Percentiles rank a stretch among this genome's conserved stretches.
These are phyloP conservation scores for Drosophila neotestacea DNA, from an alignment of 2,888 invertebrate genomes.

Conservation along the genomic window DNA sequence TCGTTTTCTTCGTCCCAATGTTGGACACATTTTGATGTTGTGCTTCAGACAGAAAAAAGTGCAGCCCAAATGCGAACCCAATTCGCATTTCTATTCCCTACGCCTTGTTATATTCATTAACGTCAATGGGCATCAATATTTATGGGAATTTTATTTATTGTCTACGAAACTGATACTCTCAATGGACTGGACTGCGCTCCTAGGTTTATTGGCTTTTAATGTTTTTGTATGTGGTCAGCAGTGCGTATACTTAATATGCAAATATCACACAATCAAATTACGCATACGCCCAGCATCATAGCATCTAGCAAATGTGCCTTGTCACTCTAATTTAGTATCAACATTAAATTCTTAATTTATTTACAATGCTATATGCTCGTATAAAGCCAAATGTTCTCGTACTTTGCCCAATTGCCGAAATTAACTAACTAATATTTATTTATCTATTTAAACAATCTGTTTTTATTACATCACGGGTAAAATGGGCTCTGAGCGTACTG, in stretches of 20 bases:
- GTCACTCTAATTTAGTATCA: slow-evolving; percentile 13
- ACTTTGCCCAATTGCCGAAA: background rate
- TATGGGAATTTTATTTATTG: slow-evolving; percentile 52
- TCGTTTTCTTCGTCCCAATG: background rate
- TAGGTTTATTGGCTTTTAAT: slow-evolving; percentile 33
- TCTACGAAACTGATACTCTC: slow-evolving; percentile 20
- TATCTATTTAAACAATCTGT: slow-evolving; percentile 26
- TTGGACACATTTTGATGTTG: slow-evolving; percentile 3
- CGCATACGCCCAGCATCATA: slow-evolving; percentile 12
- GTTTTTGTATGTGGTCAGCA: slow-evolving; percentile 35
- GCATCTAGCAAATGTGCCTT: background rate
- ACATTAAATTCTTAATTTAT: slow-evolving; percentile 17
- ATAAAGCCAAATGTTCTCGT: background rate
- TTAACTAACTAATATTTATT: slow-evolving; percentile 23
- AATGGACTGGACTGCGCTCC: slow-evolving; percentile 4
- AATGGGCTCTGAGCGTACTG: slow-evolving; percentile 44
- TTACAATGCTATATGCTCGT: background rate
- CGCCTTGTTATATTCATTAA: slow-evolving; percentile 44
- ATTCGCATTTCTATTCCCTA: background rate
- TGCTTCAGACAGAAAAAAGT: slow-evolving; percentile 10
- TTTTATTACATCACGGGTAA: slow-evolving; percentile 35
- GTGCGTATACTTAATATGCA: slow-evolving; percentile 52
- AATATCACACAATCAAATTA: slow-evolving; percentile 32
- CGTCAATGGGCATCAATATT: slow-evolving; percentile 55
- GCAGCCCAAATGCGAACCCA: slow-evolving; percentile 14